Evolutionary conservation across 2,797 vertebrate genomes (phyloP).

Genomic region (Brachyrhaphis roseni): DNA sequence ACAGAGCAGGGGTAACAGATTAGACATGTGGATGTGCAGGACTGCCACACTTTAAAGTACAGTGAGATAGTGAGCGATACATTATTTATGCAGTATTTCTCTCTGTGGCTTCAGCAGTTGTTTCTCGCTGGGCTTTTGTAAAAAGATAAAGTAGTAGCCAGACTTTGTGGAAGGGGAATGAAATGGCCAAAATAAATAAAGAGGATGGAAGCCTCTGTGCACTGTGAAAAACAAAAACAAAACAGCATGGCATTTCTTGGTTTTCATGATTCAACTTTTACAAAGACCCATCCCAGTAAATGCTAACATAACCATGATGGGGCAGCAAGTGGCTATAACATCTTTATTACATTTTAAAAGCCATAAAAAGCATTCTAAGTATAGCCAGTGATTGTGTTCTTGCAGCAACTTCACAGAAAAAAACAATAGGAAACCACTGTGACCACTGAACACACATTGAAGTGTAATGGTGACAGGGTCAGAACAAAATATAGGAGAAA

Average conservation of each 20-base stretch:
- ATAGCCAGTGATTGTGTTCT: not conserved
- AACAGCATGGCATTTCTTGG: not conserved
- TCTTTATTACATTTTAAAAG: not conserved
- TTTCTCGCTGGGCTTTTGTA: conserved; percentile 45
- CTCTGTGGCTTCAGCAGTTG: conserved; percentile 15
- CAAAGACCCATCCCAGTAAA: not conserved
- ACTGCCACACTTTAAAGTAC: conserved; percentile 8
- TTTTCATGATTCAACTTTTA: not conserved
- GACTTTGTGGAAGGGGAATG: not conserved
- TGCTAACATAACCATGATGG: not conserved
- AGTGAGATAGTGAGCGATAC: conserved; percentile 6
- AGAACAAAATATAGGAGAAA: not conserved
- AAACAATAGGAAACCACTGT: not conserved
- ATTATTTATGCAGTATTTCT: conserved; percentile 25
- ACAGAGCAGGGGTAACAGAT: conserved; percentile 10
- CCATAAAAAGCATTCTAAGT: not conserved
- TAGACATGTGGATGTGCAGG: conserved; percentile 10
- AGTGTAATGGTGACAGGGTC: not conserved
- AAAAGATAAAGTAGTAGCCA: conserved; percentile 7
- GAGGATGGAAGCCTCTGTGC: not conserved
- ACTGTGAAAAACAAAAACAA: not conserved
- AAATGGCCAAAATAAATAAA: not conserved
- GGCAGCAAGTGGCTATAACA: not conserved
- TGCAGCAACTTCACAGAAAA: not conserved
- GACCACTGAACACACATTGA: not conserved